Evolutionary conservation across 2,797 vertebrate species (phyloP).

Genomic region (Oreonectes daqikongensis): DNA sequence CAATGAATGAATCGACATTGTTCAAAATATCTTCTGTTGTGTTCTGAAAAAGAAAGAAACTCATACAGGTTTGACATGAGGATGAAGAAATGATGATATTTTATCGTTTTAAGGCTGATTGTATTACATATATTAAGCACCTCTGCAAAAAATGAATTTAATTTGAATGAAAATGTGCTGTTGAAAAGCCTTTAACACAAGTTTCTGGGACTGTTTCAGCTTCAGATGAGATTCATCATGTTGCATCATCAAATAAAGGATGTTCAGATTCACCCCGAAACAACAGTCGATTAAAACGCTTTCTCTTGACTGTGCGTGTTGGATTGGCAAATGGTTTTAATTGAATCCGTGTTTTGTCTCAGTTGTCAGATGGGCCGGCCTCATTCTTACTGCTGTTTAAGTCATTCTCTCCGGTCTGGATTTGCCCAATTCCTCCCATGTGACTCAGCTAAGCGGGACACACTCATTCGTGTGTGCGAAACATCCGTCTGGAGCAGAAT

Average conservation of each 20-base stretch:
- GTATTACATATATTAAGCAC: slow-evolving; percentile 5
- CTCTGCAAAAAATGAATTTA: slow-evolving; percentile 45
- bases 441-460: slow-evolving; percentile 68
- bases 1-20: no score
- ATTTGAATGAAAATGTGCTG: slow-evolving; percentile 59
- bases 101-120: neutral
- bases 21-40: no score
- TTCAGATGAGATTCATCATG: slow-evolving; percentile 40
- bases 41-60: no score
- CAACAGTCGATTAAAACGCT: no score
- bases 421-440: slow-evolving; percentile 62
- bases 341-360: slow-evolving; percentile 17
- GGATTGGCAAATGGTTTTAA: neutral
- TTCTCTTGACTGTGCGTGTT: neutral
- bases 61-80: no score
- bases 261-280: no score
- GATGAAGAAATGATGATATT: no score
- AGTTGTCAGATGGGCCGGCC: slow-evolving; percentile 23
- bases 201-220: no score
- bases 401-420: slow-evolving; percentile 47
- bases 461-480: slow-evolving; percentile 58
- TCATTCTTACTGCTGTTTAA: slow-evolving; percentile 6
- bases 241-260: no score
- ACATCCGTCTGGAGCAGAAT: slow-evolving; percentile 54
- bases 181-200: slow-evolving; percentile 63